Evolutionary conservation across 2,797 vertebrate species (phyloP), one percentile per base, ranked within the genome.

Genomic region (Lagodon rhomboides): DNA sequence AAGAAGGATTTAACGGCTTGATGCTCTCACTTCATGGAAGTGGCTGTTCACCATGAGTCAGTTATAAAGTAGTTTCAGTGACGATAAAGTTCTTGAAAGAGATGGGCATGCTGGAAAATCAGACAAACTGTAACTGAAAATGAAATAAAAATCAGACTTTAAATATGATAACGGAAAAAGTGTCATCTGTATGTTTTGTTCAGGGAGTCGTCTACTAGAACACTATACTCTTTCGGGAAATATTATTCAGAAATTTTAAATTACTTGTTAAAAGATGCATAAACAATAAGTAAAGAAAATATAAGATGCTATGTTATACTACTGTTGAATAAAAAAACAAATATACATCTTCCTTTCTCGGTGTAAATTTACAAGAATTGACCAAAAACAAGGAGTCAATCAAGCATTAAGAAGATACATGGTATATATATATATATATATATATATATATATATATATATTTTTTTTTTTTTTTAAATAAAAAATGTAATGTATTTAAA

Each of bases 11-110:
- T 22, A 41, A 49, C 12, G 0, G 25, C 25, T 77, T 2, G 0
- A 22, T 25, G 9, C 59, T 43, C 43, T 77, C 44, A 46, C 44
- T 81, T 68, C 47, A 70, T 38, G 58, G 34, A 76, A 79, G 73
- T 41, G 58, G 47, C 16, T 62, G 75, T 79, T 56, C 4, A 43
- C 17, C 34, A 13, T 84, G 79, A 91, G 49, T 88, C 86, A 83
- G 69, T 15, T 50, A 3, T 46, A n/a, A 77, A 64, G 61, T 20
- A 15, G 50, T 68, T 85, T 85, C 55, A 69, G 16, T 65, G 59
- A 53, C 0, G 23, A 66, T 34, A 13, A 10, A 73, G 16, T 73
- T 84, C 62, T 58, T 70, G 49, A 65, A 67, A 76, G 47, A 55
- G 50, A 30, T 25, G 9, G 13, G 17, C 18, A 81, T 38, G 67